Conservation (phyloP, 2,113 vertebrate genomes). For the Gallinago undulata region DNA sequence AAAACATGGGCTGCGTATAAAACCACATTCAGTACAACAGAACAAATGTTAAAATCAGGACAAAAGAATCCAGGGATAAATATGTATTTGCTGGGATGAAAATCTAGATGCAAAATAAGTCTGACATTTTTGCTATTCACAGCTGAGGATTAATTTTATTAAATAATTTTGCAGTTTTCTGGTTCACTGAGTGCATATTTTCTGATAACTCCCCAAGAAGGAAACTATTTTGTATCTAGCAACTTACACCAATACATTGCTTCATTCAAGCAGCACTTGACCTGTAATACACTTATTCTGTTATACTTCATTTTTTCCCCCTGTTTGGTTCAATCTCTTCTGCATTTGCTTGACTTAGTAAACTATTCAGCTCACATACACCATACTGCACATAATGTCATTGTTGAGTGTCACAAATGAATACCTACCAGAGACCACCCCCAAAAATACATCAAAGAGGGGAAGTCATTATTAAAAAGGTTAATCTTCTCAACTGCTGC, state of each 20-base stretch:
- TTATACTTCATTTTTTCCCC: conserved; percentile 21
- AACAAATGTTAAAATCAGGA: conserved; percentile 20
- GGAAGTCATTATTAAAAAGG: conserved; percentile 31
- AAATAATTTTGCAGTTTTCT: conserved; percentile 39
- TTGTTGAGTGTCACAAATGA: conserved; percentile 37
- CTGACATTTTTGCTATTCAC: conserved; percentile 57
- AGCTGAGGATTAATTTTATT: conserved; percentile 48
- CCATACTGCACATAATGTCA: conserved; percentile 11
- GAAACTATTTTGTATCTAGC: background rate
- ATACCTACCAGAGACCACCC: background rate
- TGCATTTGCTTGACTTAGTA: conserved; percentile 55
- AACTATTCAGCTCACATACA: conserved; percentile 38
- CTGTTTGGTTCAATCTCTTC: conserved; percentile 48
- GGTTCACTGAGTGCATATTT: conserved; percentile 19
- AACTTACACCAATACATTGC: background rate
- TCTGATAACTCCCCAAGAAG: conserved; percentile 27
- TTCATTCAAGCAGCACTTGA: conserved; percentile 16
- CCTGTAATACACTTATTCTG: conserved; percentile 24
- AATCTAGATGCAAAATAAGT: conserved; percentile 46
- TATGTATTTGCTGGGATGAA: conserved; percentile 38
- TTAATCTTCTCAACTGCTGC: conserved; percentile 9
- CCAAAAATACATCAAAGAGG: conserved; percentile 5
- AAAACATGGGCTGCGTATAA: background rate
- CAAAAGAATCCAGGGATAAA: conserved; percentile 32
- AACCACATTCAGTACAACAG: background rate